phyloP scores from a whole-genome alignment of 2,888 invertebrate genomes.

The Shargacucullia verbasci region DNA sequence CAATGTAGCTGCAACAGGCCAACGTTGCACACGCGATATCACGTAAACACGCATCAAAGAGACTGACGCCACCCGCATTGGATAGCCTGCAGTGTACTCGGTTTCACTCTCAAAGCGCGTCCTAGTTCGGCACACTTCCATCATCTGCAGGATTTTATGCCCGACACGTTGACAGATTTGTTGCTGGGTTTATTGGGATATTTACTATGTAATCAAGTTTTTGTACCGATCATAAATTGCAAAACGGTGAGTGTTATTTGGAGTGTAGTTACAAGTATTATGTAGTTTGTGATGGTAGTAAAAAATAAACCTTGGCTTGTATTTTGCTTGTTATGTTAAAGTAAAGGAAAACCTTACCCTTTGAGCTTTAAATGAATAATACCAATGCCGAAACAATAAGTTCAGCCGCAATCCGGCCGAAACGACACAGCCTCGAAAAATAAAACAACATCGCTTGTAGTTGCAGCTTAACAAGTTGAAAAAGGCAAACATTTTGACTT shows the following conservation, averaged over 20 bases:
- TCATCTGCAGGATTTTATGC: slow-evolving; percentile 48
- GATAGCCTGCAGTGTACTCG: slow-evolving; percentile 52
- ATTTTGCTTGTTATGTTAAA: background rate
- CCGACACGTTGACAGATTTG: slow-evolving; percentile 46
- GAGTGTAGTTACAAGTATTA: no score
- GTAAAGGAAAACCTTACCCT: no score
- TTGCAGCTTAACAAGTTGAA: slow-evolving; percentile 30
- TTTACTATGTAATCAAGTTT: slow-evolving; percentile 23
- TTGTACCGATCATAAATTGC: background rate
- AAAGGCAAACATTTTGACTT: slow-evolving; percentile 33
- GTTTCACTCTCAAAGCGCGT: slow-evolving; percentile 65
- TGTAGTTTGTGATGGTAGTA: background rate
- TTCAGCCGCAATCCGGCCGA: slow-evolving; percentile 18
- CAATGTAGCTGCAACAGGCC: slow-evolving; percentile 26
- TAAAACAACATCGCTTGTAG: slow-evolving; percentile 17
- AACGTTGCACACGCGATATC: slow-evolving; percentile 34
- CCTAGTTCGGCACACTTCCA: slow-evolving; percentile 54
- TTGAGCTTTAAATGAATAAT: background rate
- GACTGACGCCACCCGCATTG: slow-evolving; percentile 53
- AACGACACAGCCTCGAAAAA: slow-evolving; percentile 6
- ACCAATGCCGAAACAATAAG: background rate
- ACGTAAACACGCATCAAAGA: slow-evolving; percentile 54
- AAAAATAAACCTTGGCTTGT: background rate
- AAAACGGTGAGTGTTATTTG: slow-evolving; percentile 5
- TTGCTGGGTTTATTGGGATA: slow-evolving; percentile 31